These are phyloP conservation scores for Dryomyza anilis DNA, from an alignment of 2,888 invertebrate species.

Conservation along the genomic window DNA sequence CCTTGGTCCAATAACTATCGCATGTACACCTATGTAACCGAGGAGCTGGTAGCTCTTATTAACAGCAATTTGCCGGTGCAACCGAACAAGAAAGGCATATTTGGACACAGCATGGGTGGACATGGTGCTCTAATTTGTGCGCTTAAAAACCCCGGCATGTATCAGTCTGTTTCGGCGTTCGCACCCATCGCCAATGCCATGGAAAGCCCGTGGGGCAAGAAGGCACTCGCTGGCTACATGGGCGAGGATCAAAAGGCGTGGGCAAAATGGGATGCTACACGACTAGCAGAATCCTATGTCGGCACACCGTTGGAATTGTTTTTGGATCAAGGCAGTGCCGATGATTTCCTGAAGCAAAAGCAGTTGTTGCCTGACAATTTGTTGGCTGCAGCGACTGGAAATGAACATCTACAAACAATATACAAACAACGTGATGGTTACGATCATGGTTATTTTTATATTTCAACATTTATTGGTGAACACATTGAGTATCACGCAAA, in stretches of 20 bases:
- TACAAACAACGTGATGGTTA: conserved; percentile 81
- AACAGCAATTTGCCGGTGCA: conserved; percentile 73
- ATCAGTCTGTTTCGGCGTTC: conserved; percentile 90
- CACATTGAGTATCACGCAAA: conserved; percentile 90
- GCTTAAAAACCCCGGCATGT: conserved; percentile 87
- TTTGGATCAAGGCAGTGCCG: conserved; percentile 86
- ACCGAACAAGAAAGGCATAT: conserved; percentile 72
- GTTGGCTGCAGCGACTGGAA: conserved; percentile 59
- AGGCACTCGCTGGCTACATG: conserved; percentile 82
- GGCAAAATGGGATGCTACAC: conserved; percentile 88
- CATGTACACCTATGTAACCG: conserved; percentile 95
- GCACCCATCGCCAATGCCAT: conserved; percentile 92
- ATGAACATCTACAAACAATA: conserved; percentile 72
- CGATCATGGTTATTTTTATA: conserved; percentile 94
- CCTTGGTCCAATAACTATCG: conserved; percentile 92
- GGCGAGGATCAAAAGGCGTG: conserved; percentile 72
- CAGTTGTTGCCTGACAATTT: conserved; percentile 87
- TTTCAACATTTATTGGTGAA: conserved; percentile 88
- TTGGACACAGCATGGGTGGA: conserved; percentile 97
- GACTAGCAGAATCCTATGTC: conserved; percentile 78
- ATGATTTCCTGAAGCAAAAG: conserved; percentile 76
- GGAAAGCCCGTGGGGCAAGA: conserved; percentile 84
- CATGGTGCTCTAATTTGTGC: conserved; percentile 93
- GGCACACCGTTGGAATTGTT: conserved; percentile 84
- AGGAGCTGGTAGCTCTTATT: conserved; percentile 79